Percentiles rank a stretch among this genome's conserved stretches.
These are phyloP conservation scores for Neoscelio sp. DNA, from an alignment of 2,888 invertebrate genomes.

Conservation along the genomic window DNA sequence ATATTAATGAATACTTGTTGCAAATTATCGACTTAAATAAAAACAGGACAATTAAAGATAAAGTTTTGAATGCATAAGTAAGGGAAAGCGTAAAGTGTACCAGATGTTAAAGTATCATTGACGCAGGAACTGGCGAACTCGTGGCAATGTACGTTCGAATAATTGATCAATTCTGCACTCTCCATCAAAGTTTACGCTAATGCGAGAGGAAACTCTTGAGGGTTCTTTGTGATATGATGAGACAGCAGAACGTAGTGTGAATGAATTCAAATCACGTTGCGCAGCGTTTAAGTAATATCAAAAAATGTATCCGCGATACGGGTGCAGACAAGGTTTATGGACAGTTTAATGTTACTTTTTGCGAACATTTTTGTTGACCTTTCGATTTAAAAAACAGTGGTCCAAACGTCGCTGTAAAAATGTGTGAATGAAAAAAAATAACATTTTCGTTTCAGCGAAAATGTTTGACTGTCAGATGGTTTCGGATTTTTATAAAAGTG, in stretches of 20 bases:
- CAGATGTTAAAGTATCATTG: slow-evolving; percentile 27
- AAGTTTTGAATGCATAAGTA: slow-evolving; percentile 7
- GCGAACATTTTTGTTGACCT: too few relatives aligned
- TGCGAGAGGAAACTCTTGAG: slow-evolving; percentile 49
- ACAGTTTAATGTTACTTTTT: slow-evolving; percentile 18
- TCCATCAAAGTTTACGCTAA: slow-evolving; percentile 48
- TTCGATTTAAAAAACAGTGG: too few relatives aligned
- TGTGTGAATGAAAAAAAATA: too few relatives aligned
- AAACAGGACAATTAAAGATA: slow-evolving; percentile 8
- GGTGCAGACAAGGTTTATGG: slow-evolving; percentile 8
- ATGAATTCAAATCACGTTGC: slow-evolving; percentile 35
- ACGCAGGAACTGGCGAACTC: slow-evolving; percentile 35
- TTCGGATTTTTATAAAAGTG: too few relatives aligned
- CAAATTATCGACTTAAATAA: too few relatives aligned
- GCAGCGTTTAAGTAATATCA: slow-evolving; percentile 37
- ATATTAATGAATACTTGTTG: slow-evolving; percentile 3
- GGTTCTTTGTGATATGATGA: slow-evolving; percentile 38
- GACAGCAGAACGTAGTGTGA: slow-evolving; percentile 26
- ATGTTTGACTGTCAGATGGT: too few relatives aligned
- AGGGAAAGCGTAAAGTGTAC: slow-evolving; percentile 23
- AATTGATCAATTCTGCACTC: slow-evolving; percentile 46
- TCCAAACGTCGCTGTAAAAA: too few relatives aligned
- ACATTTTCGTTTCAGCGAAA: too few relatives aligned
- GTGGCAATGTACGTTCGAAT: slow-evolving; percentile 36
- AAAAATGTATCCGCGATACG: slow-evolving; percentile 23